A percentile compares a stretch with the other conserved stretches of the same genome.
These are phyloP conservation scores for Lycopodina hypogea DNA, from an alignment of 37 sponge, comb jelly and placozoan genomes.

Conservation along the genomic window DNA sequence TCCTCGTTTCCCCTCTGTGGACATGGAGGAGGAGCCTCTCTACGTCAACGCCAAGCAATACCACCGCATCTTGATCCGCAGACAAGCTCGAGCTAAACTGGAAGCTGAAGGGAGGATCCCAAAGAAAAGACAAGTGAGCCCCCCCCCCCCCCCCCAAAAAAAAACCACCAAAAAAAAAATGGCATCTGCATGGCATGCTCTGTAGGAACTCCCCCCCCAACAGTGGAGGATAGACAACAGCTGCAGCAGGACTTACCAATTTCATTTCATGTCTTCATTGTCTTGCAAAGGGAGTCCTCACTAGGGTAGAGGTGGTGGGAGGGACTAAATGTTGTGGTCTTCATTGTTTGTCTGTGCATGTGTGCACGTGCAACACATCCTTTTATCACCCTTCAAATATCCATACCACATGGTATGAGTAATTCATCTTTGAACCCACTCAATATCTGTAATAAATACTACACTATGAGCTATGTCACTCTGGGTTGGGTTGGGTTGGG, in stretches of 20 bases:
- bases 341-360: background rate
- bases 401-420: no score
- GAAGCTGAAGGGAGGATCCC: constrained; percentile 94
- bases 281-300: no score
- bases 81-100: constrained; percentile 89
- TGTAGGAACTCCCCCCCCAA: background rate
- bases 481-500: no score
- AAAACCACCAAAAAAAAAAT: no score
- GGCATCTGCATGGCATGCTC: no score
- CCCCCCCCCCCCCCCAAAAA: no score
- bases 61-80: constrained; percentile 88
- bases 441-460: no score
- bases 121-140: constrained; percentile 83
- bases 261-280: background rate
- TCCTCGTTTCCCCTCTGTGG: constrained; percentile 37
- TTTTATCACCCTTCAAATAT: background rate
- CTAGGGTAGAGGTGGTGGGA: background rate
- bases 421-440: no score
- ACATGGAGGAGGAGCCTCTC: constrained; percentile 90
- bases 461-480: no score
- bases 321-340: no score
- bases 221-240: background rate
- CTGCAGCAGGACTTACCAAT: no score
- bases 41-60: constrained; percentile 99
- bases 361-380: background rate